Base-by-base conservation (phyloP, 1,140 invertebrate species). In the Cydia strobilella region DNA sequence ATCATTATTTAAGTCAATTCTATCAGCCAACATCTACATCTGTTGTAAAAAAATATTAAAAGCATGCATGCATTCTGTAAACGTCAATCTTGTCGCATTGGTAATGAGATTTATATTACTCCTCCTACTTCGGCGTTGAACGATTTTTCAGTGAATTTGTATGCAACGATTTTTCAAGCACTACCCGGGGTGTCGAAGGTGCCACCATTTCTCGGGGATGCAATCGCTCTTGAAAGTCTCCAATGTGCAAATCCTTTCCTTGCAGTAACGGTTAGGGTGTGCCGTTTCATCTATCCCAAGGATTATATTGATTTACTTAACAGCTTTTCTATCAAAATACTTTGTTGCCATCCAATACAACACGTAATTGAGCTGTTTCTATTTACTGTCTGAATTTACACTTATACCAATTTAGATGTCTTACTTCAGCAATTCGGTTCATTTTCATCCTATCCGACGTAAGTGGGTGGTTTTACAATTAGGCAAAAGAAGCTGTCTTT, bases 381-480 rank as follows among this genome's bases (percentile, higher is more conserved):
- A 69, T 69, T 69, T 42, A 10, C 27, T 13, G 15, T 18, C 65
- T 69, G 65, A 69, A 35, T 66, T 66, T 69, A 69, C 63, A 71
- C 73, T 75, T 76, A 72, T 51, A 75, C 77, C 80, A 79, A 79
- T 79, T 81, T 75, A 72, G 75, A 51, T 12, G 23, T 71, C 71
- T 74, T 72, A 74, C 74, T 75, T 73, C 76, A 74, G 75, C 78
- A 79, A 77, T 78, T 78, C 76, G 23, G 77, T 76, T 82, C 77
- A 77, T 79, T 76, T 77, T 75, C 75, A 78, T 79, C 78, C 78
- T 76, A 78, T 76, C 76, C 75, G 66, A n/a, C n/a, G n/a, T n/a
- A n/a, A n/a, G n/a, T n/a, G n/a, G n/a, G n/a, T n/a, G n/a, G n/a
- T n/a, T n/a, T n/a, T n/a, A n/a, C n/a, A n/a, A n/a, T n/a, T n/a